Conservation (phyloP, 2,797 vertebrate species). For the Enteromius argenteus region DNA sequence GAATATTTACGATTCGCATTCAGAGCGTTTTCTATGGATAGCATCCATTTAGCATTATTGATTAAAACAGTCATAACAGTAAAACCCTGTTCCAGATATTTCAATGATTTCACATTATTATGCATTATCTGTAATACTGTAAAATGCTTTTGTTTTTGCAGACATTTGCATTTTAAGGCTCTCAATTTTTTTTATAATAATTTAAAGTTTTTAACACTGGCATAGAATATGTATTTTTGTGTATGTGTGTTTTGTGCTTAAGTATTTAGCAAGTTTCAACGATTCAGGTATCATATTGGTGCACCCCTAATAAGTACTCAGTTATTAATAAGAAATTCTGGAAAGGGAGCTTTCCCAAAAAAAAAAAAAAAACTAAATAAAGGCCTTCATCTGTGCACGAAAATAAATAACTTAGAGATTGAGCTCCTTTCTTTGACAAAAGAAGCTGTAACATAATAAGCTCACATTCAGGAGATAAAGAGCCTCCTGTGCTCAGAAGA, state of each 20-base stretch:
- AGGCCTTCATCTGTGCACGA: constrained; percentile 24
- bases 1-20: too few relatives aligned
- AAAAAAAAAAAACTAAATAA: background rate
- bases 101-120: background rate
- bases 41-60: background rate
- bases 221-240: background rate
- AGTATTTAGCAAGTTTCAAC: background rate
- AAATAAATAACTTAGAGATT: constrained; percentile 57
- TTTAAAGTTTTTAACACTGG: background rate
- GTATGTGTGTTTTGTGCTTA: background rate
- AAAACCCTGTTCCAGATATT: background rate
- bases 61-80: background rate
- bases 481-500: constrained; percentile 43
- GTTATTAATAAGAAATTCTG: background rate
- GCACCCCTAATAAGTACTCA: background rate
- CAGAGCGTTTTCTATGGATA: background rate
- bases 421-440: constrained; percentile 37
- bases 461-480: constrained; percentile 48
- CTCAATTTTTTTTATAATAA: background rate
- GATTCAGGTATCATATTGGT: background rate
- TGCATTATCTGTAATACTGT: background rate
- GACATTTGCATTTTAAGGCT: background rate
- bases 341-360: constrained; percentile 5
- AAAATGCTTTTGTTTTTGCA: background rate
- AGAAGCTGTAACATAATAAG: constrained; percentile 31